Evolutionary conservation across 2,113 vertebrate species (phyloP).

Genomic region (Steatornis caripensis): DNA sequence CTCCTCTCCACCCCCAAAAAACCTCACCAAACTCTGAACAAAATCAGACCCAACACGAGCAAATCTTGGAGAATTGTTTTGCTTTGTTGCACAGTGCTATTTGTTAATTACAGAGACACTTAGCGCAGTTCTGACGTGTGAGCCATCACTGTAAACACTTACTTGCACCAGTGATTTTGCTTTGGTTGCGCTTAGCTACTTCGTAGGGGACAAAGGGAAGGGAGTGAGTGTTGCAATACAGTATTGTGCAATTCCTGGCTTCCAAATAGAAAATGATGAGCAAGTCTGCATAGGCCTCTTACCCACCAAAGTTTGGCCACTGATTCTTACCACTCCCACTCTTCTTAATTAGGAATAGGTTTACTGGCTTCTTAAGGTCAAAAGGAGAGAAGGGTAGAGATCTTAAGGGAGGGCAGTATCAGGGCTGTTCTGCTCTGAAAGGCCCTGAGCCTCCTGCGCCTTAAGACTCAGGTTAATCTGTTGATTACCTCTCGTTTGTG

Average conservation of each 20-base stretch:
- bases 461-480: not conserved
- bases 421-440: not conserved
- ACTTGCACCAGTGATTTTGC: not conserved
- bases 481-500: not conserved
- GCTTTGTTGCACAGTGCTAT: not conserved
- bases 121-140: not conserved
- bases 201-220: not conserved
- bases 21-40: not conserved
- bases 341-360: not conserved
- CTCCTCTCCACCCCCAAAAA: too few species aligned
- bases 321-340: not conserved
- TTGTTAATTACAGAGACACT: not conserved
- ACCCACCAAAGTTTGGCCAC: not conserved
- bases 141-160: not conserved
- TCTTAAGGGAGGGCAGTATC: not conserved
- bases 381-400: not conserved
- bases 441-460: not conserved
- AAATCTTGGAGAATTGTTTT: not conserved
- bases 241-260: conserved; percentile 30
- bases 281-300: not conserved
- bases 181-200: not conserved
- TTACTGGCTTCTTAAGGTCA: not conserved
- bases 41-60: not conserved
- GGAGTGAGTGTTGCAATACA: not conserved
- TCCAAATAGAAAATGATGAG: conserved; percentile 10